These are phyloP conservation scores for Teleogryllus occipitalis DNA, from an alignment of 1,140 invertebrate species.

Conservation along the genomic window DNA sequence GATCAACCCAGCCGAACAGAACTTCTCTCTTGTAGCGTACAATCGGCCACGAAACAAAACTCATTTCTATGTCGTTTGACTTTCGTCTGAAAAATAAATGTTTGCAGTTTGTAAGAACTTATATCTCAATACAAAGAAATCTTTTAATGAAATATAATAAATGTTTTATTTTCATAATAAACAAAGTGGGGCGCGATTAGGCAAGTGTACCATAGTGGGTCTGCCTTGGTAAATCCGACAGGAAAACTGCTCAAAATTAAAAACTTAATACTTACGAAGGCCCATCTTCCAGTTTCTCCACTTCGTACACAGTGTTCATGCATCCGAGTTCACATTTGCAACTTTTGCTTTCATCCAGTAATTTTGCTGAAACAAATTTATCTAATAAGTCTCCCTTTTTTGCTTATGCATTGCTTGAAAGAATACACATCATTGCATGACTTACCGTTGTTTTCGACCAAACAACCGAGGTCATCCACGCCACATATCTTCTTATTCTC, in stretches of 20 bases:
- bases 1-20: conserved; percentile 67
- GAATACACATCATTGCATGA: neutral
- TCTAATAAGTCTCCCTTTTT: too few species aligned
- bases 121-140: too few species aligned
- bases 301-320: conserved; percentile 60
- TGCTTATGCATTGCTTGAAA: neutral
- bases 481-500: neutral
- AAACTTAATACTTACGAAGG: too few species aligned
- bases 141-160: too few species aligned
- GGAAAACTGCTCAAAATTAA: too few species aligned
- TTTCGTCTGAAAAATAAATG: too few species aligned
- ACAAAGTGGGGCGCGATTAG: too few species aligned
- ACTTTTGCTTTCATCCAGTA: conserved; percentile 17
- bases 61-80: conserved; percentile 21
- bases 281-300: conserved; percentile 53
- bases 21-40: conserved; percentile 64
- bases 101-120: too few species aligned
- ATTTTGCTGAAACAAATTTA: neutral
- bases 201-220: too few species aligned
- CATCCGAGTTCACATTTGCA: conserved; percentile 60
- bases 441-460: neutral
- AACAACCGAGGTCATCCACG: neutral
- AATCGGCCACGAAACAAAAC: conserved; percentile 51
- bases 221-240: too few species aligned
- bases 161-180: too few species aligned